Evolutionary conservation across 2,113 vertebrate species (phyloP), one percentile per base, ranked within the genome.

Genomic region (Pao palembangensis): DNA sequence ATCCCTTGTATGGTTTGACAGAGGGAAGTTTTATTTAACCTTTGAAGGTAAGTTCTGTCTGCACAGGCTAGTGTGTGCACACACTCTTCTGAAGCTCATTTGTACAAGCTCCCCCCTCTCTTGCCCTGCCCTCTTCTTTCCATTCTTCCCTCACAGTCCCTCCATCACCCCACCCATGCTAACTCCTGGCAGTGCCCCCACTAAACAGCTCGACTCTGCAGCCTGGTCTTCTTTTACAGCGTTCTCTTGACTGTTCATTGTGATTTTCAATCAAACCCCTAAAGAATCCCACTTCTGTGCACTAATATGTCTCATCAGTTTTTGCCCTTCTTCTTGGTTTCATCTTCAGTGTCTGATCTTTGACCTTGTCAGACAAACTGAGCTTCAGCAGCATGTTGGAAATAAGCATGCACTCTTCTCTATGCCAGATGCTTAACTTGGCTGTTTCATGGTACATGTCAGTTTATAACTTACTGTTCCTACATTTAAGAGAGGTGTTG

Each of bases 21-120:
- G 96, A 98, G 97, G 97, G 94, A 98, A 99, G 94, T 99, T 99
- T 98, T 99, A 99, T 98, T 98, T 99, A 95, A 99, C 97, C 89
- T 99, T 99, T 89, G 97, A 99, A 98, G 97, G 97, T 99, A 98
- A 99, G 97, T 98, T 90, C 87, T 86, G 80, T 92, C 88, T 76
- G 47, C 73, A 85, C 69, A 75, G 85, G 80, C 78, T 81, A 92
- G 93, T 41, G 69, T 51, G 90, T 67, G 68, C 90, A 87, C 67
- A 56, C 84, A 89, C 91, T 88, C 64, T 77, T 86, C 81, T 38
- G 65, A 85, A 79, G 79, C 82, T 88, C 80, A 86, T 90, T 76
- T 70, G 75, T 86, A 75, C 78, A 80, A 83, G 82, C 84, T 81
- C 89, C 4, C 51, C 81, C 82, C 51, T 73, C 68, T 5, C 73